phyloP scores from a whole-genome alignment of 2,113 vertebrate genomes.

The Cariama cristata region DNA sequence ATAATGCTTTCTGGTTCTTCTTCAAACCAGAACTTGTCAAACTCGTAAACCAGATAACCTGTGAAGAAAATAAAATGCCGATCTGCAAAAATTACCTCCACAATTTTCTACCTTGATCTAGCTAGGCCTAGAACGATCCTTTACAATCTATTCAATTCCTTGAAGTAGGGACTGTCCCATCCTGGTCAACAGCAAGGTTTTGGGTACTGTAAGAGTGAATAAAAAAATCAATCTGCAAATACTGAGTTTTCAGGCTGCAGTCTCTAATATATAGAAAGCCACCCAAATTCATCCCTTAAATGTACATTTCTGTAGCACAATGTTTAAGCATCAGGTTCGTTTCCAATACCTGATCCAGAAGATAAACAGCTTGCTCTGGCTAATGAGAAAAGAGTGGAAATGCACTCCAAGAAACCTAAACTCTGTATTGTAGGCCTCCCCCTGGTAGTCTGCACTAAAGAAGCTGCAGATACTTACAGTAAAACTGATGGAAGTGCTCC shows the following conservation, averaged over 20 bases:
- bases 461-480: slow-evolving; percentile 84
- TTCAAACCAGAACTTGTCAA: slow-evolving; percentile 96
- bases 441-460: background rate
- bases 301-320: background rate
- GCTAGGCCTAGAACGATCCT: background rate
- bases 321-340: background rate
- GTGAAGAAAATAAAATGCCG: slow-evolving; percentile 36
- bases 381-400: background rate
- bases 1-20: slow-evolving; percentile 98
- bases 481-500: slow-evolving; percentile 92
- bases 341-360: background rate
- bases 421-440: accelerated
- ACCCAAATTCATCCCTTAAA: background rate
- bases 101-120: background rate
- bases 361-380: background rate
- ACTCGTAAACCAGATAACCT: slow-evolving; percentile 97
- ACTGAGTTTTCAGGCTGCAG: background rate
- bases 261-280: background rate
- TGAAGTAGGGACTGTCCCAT: background rate
- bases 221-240: background rate
- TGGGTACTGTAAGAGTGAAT: background rate
- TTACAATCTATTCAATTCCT: background rate
- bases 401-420: background rate
- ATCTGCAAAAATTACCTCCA: background rate
- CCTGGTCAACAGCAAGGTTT: background rate